Evolutionary conservation across 2,888 invertebrate genomes (phyloP).

Genomic region (Tetropium fuscum): DNA sequence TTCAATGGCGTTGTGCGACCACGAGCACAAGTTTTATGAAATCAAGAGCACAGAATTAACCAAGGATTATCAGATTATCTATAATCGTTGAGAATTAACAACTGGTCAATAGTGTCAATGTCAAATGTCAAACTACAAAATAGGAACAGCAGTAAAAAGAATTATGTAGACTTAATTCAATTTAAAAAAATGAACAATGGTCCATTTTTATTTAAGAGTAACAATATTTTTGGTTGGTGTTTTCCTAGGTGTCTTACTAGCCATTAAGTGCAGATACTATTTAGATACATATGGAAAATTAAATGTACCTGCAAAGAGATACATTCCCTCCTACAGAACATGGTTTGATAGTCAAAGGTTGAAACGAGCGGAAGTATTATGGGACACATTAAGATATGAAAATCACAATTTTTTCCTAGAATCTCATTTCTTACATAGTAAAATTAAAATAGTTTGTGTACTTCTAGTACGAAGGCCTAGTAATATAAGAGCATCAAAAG

Average conservation of each 20-base stretch:
- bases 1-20: too few species aligned
- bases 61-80: too few species aligned
- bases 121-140: neutral
- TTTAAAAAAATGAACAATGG: too few species aligned
- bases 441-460: slow-evolving; percentile 65
- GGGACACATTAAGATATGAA: slow-evolving; percentile 55
- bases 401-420: slow-evolving; percentile 49
- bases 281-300: neutral
- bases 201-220: slow-evolving; percentile 47
- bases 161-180: slow-evolving; percentile 21
- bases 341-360: slow-evolving; percentile 50
- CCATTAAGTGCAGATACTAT: slow-evolving; percentile 32
- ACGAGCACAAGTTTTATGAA: too few species aligned
- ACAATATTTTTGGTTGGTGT: slow-evolving; percentile 47
- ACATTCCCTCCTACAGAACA: slow-evolving; percentile 40
- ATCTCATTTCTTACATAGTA: slow-evolving; percentile 55
- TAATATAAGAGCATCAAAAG: slow-evolving; percentile 58
- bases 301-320: slow-evolving; percentile 21
- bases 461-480: slow-evolving; percentile 65
- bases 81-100: too few species aligned
- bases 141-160: neutral
- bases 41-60: too few species aligned
- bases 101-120: neutral
- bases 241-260: slow-evolving; percentile 47
- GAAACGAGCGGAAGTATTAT: slow-evolving; percentile 37